Evolutionary conservation across 2,113 vertebrate species (phyloP).

Genomic region (Pelmatolapia mariae): DNA sequence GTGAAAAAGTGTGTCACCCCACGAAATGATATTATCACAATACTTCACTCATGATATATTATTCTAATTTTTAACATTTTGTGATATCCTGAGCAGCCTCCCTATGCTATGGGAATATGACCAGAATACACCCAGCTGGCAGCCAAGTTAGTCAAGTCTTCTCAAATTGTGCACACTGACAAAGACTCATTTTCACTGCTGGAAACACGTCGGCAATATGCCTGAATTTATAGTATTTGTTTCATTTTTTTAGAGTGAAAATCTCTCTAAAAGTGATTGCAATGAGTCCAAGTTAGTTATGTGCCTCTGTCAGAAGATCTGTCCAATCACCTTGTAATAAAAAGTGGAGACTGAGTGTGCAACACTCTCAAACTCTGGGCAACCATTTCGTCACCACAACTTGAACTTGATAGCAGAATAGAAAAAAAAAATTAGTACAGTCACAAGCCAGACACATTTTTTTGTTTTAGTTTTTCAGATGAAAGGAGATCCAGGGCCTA

Average conservation of each 20-base stretch:
- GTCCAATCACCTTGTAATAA: not conserved
- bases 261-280: not conserved
- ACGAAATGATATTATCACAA: not conserved
- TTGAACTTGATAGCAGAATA: not conserved
- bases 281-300: not conserved
- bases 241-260: not conserved
- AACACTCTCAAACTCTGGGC: not conserved
- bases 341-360: not conserved
- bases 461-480: fast-evolving
- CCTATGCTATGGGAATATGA: not conserved
- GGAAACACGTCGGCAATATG: not conserved
- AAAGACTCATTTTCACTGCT: not conserved
- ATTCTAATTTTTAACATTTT: not conserved
- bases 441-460: not conserved
- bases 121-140: not conserved
- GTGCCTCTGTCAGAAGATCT: not conserved
- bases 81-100: not conserved
- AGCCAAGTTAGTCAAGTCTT: not conserved
- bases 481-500: not conserved
- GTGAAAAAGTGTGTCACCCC: not conserved
- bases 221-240: not conserved
- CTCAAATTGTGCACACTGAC: not conserved
- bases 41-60: not conserved
- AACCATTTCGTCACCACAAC: not conserved
- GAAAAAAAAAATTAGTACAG: not conserved